Conservation (phyloP, 2,113 vertebrate genomes). For the Gnathonemus echidnorhynchus region DNA sequence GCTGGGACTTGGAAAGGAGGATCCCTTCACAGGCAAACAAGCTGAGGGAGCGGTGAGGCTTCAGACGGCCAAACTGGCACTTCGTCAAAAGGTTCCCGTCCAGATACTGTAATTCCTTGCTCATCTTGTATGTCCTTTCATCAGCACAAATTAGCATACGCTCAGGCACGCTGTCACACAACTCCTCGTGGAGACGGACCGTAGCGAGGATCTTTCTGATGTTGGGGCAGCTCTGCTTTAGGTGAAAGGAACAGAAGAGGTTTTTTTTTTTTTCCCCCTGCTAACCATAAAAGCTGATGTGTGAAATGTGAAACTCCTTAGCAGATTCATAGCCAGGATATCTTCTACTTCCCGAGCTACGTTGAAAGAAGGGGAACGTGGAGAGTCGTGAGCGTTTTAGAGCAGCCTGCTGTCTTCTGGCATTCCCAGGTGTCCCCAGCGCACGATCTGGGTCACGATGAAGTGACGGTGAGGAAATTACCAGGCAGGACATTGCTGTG, state of each 20-base stretch:
- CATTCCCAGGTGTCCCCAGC: neutral
- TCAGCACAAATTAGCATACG: neutral
- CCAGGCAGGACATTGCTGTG: neutral
- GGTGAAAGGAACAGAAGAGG: neutral
- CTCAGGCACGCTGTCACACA: neutral
- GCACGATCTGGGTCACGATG: neutral
- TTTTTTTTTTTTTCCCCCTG: neutral
- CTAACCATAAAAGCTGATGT: neutral
- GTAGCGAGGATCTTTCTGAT: neutral
- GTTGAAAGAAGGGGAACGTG: neutral
- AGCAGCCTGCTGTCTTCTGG: neutral
- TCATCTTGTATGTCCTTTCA: neutral
- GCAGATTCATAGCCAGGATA: neutral
- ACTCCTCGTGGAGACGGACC: neutral
- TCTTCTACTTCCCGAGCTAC: neutral
- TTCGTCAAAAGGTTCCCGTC: neutral
- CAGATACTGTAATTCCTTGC: neutral
- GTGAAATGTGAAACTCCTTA: neutral
- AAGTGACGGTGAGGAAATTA: neutral
- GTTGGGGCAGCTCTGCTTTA: neutral
- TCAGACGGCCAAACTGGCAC: neutral
- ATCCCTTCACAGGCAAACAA: neutral
- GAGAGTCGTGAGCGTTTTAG: neutral
- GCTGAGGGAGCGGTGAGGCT: neutral
- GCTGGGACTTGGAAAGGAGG: neutral